Evolutionary conservation across 1,140 invertebrate genomes (phyloP), one percentile per base, ranked within the genome.

Genomic region (Camponotus pennsylvanicus): DNA sequence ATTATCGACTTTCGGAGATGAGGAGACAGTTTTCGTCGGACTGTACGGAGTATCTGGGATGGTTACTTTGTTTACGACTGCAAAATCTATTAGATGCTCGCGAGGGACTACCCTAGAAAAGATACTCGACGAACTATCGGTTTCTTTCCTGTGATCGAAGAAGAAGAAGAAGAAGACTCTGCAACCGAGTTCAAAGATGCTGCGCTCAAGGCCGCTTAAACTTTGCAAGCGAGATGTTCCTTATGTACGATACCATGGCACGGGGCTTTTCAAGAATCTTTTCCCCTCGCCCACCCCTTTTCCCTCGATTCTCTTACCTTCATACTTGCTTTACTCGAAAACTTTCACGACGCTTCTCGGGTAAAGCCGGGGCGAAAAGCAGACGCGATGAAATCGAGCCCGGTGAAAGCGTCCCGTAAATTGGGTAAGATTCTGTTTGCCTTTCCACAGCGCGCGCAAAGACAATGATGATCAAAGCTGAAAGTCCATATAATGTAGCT

Each of bases 371-470:
- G 34, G 37, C 49, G 66, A 57, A 80, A 80, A 71, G 66, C 78
- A 71, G 64, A 15, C 77, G 21, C 66, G 66, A 71, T 71, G 64
- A 80, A 80, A 80, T 80, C 78, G 49, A 80, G 66, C 78, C 37
- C 49, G 78, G 78, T 59, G 78, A 71, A 80, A 80, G 66, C 78
- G 21, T 70, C 49, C 27, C 78, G 66, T 70, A 80, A 80, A 80
- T 80, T 80, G 67, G 78, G 78, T 80, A 71, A 80, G 66, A 80
- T 80, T 80, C 78, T 80, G 78, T 80, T 80, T 80, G 70, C 66
- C 78, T 80, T 80, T 80, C 66, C 9, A 37, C 78, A 9, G 34
- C 64, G 34, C 78, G 45, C 78, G 49, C 66, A 70, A 80, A 80
- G 49, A 80, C 78, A 70, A 80, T 71, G 78, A 57, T 52, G 66